phyloP scores from a whole-genome alignment of 2,888 invertebrate species.

The Cyaniris semiargus region DNA sequence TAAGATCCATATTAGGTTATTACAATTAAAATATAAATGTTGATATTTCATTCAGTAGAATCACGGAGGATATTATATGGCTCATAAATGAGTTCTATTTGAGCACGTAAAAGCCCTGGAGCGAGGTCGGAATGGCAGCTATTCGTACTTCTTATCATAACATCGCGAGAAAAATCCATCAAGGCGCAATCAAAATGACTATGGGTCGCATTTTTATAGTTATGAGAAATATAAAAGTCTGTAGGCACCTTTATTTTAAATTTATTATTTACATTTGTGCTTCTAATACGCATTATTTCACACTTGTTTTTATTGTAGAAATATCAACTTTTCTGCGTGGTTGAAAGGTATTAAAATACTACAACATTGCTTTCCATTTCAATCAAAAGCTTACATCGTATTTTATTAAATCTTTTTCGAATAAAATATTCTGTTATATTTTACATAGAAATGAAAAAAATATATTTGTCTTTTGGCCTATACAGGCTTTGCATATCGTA shows the following conservation, averaged over 20 bases:
- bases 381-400: neutral
- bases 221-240: neutral
- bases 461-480: slow-evolving; percentile 10
- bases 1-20: neutral
- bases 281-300: neutral
- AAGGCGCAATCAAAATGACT: slow-evolving; percentile 25
- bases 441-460: neutral
- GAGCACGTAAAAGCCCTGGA: slow-evolving; percentile 27
- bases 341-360: neutral
- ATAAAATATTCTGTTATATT: neutral
- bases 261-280: neutral
- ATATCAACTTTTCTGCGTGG: neutral
- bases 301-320: neutral
- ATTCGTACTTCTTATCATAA: slow-evolving; percentile 27
- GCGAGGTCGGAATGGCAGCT: slow-evolving; percentile 26
- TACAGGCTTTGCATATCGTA: slow-evolving; percentile 19
- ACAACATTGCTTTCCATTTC: neutral
- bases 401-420: neutral
- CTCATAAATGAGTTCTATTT: slow-evolving; percentile 13
- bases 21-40: slow-evolving; percentile 17
- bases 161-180: slow-evolving; percentile 27
- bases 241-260: neutral
- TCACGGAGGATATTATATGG: slow-evolving; percentile 8
- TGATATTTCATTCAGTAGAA: slow-evolving; percentile 20
- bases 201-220: slow-evolving; percentile 3